Evolutionary conservation across 2,797 vertebrate genomes (phyloP).

Genomic region (Agapornis canus): DNA sequence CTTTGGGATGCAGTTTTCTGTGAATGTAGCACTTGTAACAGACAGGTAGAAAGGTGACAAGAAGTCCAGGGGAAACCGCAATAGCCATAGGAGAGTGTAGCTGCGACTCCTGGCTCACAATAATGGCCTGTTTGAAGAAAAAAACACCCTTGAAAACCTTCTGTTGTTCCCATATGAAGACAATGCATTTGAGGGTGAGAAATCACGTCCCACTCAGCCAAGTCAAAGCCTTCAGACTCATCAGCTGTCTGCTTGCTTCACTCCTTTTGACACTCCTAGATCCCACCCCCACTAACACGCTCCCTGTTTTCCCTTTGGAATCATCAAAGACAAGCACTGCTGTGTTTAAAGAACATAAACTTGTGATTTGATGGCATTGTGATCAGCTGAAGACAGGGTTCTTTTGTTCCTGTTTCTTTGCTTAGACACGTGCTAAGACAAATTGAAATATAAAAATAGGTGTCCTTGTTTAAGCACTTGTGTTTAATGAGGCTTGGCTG

Average conservation of each 20-base stretch:
- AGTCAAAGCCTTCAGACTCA: not conserved
- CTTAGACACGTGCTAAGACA: conserved; percentile 17
- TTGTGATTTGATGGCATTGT: conserved; percentile 5
- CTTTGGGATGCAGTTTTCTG: not conserved
- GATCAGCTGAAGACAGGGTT: not conserved
- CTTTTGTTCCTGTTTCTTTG: conserved; percentile 25
- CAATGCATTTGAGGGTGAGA: conserved; percentile 20
- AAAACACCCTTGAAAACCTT: not conserved
- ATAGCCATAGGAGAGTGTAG: accelerated
- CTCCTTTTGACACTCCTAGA: not conserved
- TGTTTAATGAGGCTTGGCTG: not conserved
- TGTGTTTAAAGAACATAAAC: not conserved
- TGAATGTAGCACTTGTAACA: not conserved
- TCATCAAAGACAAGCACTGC: not conserved
- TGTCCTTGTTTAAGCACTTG: not conserved
- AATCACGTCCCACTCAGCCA: conserved; percentile 33
- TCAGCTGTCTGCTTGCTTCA: conserved; percentile 14
- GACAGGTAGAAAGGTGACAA: not conserved
- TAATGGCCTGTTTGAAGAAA: not conserved
- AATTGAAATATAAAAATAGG: conserved; percentile 27
- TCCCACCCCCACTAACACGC: not conserved
- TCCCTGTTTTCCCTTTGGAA: not conserved
- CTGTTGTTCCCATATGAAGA: not conserved
- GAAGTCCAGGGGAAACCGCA: not conserved
- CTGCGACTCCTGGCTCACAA: not conserved